Percentiles rank a stretch among this genome's conserved stretches.
Evolutionary conservation across 2,113 vertebrate species (phyloP).

Genomic region (Myrmecophaga tridactyla): DNA sequence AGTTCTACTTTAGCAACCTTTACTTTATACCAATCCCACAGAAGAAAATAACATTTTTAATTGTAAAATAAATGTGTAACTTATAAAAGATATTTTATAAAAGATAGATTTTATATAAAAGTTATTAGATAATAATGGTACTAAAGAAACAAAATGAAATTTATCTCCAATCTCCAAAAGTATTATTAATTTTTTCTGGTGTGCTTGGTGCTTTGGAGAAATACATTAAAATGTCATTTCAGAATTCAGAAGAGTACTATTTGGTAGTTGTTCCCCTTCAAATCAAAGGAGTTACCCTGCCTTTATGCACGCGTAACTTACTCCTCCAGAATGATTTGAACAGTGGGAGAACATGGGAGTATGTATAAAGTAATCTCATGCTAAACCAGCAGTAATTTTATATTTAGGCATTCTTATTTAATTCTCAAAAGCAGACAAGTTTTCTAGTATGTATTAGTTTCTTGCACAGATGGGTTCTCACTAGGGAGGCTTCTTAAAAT

Average conservation of each 20-base stretch:
- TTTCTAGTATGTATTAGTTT: background rate
- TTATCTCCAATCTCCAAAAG: background rate
- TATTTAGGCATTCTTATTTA: background rate
- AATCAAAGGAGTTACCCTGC: background rate
- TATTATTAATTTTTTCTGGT: background rate
- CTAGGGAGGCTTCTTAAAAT: conserved; percentile 41
- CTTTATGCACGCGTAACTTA: background rate
- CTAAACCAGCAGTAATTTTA: background rate
- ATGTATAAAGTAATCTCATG: background rate
- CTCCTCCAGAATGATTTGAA: background rate
- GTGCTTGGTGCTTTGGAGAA: background rate
- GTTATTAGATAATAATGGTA: background rate
- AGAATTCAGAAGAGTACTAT: background rate
- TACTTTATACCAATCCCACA: background rate
- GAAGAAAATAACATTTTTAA: too few relatives aligned
- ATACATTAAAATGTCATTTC: background rate
- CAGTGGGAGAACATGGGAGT: background rate
- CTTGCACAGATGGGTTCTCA: conserved; percentile 24
- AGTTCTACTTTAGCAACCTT: background rate
- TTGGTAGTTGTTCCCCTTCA: background rate
- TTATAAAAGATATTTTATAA: too few relatives aligned
- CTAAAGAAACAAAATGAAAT: background rate
- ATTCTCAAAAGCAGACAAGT: conserved; percentile 6
- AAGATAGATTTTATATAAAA: too few relatives aligned
- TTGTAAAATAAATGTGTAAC: too few relatives aligned